phyloP scores from a whole-genome alignment of 2,113 vertebrate species.

The Nothobranchius kuhntae region DNA sequence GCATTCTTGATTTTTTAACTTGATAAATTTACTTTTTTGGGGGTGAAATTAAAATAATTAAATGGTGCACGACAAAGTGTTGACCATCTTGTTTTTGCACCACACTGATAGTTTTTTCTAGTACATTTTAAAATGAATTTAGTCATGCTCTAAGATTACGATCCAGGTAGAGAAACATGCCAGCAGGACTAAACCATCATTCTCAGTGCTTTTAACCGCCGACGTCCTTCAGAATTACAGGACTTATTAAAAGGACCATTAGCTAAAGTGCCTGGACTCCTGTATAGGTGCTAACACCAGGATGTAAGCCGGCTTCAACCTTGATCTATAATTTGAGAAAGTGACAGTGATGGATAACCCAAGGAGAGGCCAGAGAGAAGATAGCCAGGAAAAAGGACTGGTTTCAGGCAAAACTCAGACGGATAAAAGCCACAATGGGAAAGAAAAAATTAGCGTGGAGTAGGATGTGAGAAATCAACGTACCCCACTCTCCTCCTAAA shows the following conservation, averaged over 20 bases:
- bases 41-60: no score
- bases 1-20: no score
- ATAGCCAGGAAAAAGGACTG: not conserved
- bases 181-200: conserved; percentile 20
- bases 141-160: not conserved
- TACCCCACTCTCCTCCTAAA: conserved; percentile 18
- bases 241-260: conserved; percentile 35
- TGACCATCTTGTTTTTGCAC: no score
- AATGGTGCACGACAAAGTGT: no score
- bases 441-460: conserved; percentile 58
- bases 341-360: conserved; percentile 54
- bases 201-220: conserved; percentile 23
- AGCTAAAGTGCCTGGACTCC: conserved; percentile 31
- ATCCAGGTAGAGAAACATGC: not conserved
- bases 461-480: conserved; percentile 50
- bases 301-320: conserved; percentile 22
- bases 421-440: conserved; percentile 37
- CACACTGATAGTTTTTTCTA: not conserved
- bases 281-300: conserved; percentile 19
- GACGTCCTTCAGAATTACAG: conserved; percentile 31
- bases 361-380: conserved; percentile 18
- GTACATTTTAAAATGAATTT: not conserved
- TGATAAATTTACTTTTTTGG: no score
- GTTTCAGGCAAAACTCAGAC: conserved; percentile 23
- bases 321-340: conserved; percentile 44